Evolutionary conservation across 2,797 vertebrate genomes (phyloP).

Genomic region (Pangasius krempfi): DNA sequence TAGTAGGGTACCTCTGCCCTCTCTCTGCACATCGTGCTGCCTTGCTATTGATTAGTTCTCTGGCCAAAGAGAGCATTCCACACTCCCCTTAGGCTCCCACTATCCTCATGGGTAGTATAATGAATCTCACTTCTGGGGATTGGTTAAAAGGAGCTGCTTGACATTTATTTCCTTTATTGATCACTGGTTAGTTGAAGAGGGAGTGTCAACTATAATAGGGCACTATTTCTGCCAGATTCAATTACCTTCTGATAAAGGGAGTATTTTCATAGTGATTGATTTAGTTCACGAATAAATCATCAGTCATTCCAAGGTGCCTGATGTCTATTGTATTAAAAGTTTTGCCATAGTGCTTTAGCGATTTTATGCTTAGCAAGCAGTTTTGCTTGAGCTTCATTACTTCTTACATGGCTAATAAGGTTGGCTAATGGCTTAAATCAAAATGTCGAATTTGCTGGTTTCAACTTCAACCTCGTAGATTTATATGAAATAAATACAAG

Average conservation of each 20-base stretch:
- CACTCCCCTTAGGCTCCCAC: conserved; percentile 71
- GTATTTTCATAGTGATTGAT: conserved; percentile 13
- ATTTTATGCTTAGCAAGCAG: not conserved
- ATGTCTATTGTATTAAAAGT: not conserved
- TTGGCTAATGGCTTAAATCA: conserved; percentile 9
- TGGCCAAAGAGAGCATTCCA: conserved; percentile 68
- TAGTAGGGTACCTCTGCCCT: conserved; percentile 18
- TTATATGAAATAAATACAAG: conserved; percentile 23
- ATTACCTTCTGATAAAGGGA: conserved; percentile 63
- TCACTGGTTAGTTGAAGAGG: conserved; percentile 64
- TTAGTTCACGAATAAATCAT: not conserved
- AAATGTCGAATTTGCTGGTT: not conserved
- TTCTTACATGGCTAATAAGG: not conserved
- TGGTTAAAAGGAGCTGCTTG: conserved; percentile 70
- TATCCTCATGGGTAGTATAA: conserved; percentile 70
- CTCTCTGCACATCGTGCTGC: conserved; percentile 61
- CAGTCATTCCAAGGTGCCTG: not conserved
- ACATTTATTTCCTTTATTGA: conserved; percentile 75
- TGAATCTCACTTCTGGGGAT: conserved; percentile 73
- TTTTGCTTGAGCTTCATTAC: not conserved
- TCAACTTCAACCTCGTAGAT: not conserved
- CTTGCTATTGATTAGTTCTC: conserved; percentile 74
- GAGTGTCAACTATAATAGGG: conserved; percentile 68
- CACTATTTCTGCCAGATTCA: conserved; percentile 61
- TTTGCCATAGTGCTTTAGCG: not conserved